Evolutionary conservation across 2,113 vertebrate genomes (phyloP), one percentile per base, ranked within the genome.

Genomic region (Alethe castanea): DNA sequence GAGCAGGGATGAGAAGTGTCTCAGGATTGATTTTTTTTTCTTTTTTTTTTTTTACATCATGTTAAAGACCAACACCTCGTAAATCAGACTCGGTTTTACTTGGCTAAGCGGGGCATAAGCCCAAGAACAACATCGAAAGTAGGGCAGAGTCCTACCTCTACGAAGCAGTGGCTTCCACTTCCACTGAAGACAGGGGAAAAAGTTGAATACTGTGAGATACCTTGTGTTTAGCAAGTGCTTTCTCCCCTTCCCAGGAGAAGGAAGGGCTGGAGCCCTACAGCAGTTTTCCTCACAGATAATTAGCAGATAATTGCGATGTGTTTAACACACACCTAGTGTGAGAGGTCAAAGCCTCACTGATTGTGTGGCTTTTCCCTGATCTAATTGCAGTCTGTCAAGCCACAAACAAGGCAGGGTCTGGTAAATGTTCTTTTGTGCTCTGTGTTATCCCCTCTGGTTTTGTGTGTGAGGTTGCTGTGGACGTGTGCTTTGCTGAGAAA

Each of bases 41-140:
- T 24, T 36, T 11, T 11, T 22, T 76, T 36, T 45, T 42, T 56
- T 57, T 20, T 42, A 11, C 22, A 44, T 67, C 9, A 14, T 38
- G 11, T 59, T 19, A 33, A 92, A 94, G 44, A 23, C 19, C 40
- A 76, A 11, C 42, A 65, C 25, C 26, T 36, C 6, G 2, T 62
- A 82, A 79, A 42, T 67, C 26, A 53, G 19, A 35, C 38, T 22
- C 1, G 0, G 35, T 50, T 86, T 91, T 60, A 72, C 20, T n/a
- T 19, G 36, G 44, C 19, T 31, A 31, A 61, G 38, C 0, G 0
- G 12, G 25, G 45, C n/a, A 31, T 25, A 47, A 88, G 33, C 42
- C 56, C 17, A 29, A 82, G 56, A 85, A 57, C 6, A 4, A 45
- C 42, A 66, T n/a, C 31, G 36, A 8, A 66, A 62, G 16, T 9